Percentiles rank a stretch among this genome's conserved stretches.
Evolutionary conservation across 2,113 vertebrate genomes (phyloP).

Genomic region (Grallaria varia): DNA sequence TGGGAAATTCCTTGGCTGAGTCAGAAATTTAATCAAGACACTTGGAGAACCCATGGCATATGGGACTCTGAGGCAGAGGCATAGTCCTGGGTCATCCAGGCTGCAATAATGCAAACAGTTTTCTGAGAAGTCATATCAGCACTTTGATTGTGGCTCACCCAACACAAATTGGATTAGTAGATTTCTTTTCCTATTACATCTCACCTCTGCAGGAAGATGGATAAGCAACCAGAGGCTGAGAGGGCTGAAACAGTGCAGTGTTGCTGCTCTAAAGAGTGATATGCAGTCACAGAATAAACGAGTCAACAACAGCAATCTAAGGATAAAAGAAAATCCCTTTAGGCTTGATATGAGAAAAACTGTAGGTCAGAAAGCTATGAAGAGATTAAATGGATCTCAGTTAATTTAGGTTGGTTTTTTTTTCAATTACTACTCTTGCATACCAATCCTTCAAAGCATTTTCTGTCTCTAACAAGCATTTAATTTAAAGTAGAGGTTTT

Average conservation of each 20-base stretch:
- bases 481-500: neutral
- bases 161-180: neutral
- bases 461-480: neutral
- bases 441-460: neutral
- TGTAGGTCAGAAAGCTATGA: neutral
- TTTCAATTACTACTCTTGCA: neutral
- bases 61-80: neutral
- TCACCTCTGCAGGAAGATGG: neutral
- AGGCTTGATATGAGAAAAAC: neutral
- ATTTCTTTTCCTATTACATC: neutral
- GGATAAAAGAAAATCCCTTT: neutral
- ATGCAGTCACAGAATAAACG: neutral
- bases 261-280: neutral
- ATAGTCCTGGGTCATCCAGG: neutral
- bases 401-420: neutral
- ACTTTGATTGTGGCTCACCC: neutral
- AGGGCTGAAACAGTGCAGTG: neutral
- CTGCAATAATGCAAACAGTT: neutral
- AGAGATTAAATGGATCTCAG: neutral
- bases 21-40: neutral
- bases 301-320: neutral
- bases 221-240: neutral
- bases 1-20: constrained; percentile 46
- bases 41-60: neutral
- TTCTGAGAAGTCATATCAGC: neutral